Evolutionary conservation across 2,797 vertebrate species (phyloP).

Genomic region (Crocodylus rhombifer): DNA sequence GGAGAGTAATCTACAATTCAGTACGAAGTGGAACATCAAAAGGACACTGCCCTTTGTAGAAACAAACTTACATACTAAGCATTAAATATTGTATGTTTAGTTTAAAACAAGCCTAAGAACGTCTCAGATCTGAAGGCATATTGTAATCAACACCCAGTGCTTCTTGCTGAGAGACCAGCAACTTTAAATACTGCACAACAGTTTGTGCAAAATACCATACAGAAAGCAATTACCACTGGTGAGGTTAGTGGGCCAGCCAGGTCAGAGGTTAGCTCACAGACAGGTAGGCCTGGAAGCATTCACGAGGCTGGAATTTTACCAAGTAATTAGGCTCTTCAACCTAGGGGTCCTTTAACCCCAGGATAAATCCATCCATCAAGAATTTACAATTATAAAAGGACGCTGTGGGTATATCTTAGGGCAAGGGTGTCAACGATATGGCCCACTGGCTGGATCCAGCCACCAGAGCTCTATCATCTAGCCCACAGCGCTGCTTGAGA

Average conservation of each 20-base stretch:
- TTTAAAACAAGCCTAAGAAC: not conserved
- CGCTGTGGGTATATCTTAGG: not conserved
- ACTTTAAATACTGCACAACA: not conserved
- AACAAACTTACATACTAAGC: not conserved
- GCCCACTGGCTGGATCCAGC: no score
- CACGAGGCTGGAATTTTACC: not conserved
- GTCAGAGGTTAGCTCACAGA: conserved; percentile 1
- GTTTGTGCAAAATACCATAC: accelerated
- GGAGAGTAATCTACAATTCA: not conserved
- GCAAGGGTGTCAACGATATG: not conserved
- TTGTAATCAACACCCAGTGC: not conserved
- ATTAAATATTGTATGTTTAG: not conserved
- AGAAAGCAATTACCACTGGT: not conserved
- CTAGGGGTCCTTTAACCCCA: not conserved
- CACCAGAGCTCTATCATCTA: no score
- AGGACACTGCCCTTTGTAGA: not conserved
- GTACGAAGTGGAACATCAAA: not conserved
- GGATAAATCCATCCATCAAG: not conserved
- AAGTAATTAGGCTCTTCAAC: not conserved
- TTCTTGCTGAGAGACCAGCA: not conserved
- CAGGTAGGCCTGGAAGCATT: not conserved
- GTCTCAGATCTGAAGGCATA: not conserved
- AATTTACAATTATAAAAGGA: not conserved
- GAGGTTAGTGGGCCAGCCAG: not conserved
- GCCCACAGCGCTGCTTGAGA: no score